Evolutionary conservation across 2,888 invertebrate species (phyloP), one percentile per base, ranked within the genome.

Genomic region (Microctonus aethiopoides): DNA sequence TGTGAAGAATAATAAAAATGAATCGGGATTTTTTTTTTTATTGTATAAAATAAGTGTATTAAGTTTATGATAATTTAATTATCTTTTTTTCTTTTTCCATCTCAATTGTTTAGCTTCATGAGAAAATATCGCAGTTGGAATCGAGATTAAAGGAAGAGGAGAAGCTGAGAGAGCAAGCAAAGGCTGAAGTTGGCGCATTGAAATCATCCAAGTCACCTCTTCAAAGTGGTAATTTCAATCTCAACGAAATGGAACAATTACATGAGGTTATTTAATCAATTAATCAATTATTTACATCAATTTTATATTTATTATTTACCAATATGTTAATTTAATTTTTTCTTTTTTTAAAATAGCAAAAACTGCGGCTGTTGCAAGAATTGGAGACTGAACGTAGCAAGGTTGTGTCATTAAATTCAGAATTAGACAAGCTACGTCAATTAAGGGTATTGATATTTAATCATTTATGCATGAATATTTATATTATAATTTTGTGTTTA

Each of bases 121-220:
- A 87, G 61, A 89, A 89, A 84, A 88, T 89, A 79, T 87, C 87
- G 68, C 80, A 88, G 13, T 83, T 89, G 73, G 88, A 90, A 82
- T 81, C 79, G 26, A 88, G 89, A 78, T 78, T 90, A 76, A 83
- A 86, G 67, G 86, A 88, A 70, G 77, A 79, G 36, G 78, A 83
- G 64, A 69, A 75, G 81, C 83, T 77, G 66, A 75, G 71, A 68
- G 75, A 80, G 71, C 74, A 81, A 70, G 75, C 79, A 59, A 76
- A 76, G 72, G 68, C 74, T 73, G 79, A 79, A 72, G 72, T 78
- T 71, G 62, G 84, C 82, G 73, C 77, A 80, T 41, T 81, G 80
- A 72, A 86, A 87, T 78, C 77, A 68, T 72, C 87, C 84, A 80
- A 87, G 84, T 75, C 71, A 62, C 71, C 77, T 34, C 51, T 71